A percentile compares a stretch with the other conserved stretches of the same genome.
phyloP scores from a whole-genome alignment of 2,797 vertebrate genomes.

The Sebastes goodei region DNA sequence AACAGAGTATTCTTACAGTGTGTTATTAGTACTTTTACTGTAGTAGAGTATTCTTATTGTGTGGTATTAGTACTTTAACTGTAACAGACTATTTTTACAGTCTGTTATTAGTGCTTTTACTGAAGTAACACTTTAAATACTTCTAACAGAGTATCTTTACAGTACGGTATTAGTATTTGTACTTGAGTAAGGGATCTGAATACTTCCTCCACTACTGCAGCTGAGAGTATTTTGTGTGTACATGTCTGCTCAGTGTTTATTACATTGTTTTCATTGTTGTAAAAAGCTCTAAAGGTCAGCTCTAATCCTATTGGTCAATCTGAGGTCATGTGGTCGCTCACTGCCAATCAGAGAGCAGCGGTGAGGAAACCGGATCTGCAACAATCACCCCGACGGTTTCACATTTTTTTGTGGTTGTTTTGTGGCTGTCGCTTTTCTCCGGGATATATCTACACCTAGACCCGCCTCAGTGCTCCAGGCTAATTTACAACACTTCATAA shows the following conservation, averaged over 20 bases:
- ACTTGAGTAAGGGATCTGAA: neutral
- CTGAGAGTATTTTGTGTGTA: too few relatives aligned
- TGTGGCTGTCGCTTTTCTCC: fast-evolving
- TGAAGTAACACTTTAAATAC: neutral
- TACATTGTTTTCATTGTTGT: neutral
- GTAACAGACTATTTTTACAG: too few relatives aligned
- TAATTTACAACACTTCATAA: neutral
- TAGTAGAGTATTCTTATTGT: too few relatives aligned
- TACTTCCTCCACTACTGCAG: neutral
- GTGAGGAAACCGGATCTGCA: neutral
- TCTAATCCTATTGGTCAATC: neutral
- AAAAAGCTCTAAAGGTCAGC: neutral
- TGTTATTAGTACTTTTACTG: too few relatives aligned
- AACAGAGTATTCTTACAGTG: too few relatives aligned
- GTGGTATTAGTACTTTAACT: too few relatives aligned
- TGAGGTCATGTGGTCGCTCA: neutral
- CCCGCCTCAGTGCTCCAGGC: neutral
- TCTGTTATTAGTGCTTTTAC: neutral
- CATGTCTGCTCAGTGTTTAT: neutral
- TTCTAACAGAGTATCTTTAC: neutral
- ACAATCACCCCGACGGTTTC: fast-evolving
- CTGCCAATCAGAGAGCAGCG: conserved; percentile 25
- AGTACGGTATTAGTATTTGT: neutral
- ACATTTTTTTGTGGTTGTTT: fast-evolving
- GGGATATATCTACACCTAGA: fast-evolving